Evolutionary conservation across 2,797 vertebrate species (phyloP).

Genomic region (Dipus sagitta): DNA sequence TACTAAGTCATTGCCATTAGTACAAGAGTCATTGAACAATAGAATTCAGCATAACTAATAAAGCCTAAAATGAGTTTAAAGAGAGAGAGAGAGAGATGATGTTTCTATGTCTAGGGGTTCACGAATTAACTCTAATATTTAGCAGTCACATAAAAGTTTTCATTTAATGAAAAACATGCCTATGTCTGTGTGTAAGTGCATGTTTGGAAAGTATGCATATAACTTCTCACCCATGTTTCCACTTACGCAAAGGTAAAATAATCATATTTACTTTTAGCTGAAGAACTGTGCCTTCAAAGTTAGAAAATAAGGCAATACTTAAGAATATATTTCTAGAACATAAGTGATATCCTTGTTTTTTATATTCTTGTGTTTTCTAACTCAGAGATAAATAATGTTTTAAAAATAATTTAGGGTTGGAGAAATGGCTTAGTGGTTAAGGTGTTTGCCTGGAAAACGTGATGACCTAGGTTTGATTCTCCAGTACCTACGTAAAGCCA

Average conservation of each 20-base stretch:
- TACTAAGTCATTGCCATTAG: conserved; percentile 22
- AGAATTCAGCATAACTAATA: conserved; percentile 11
- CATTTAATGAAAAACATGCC: background rate
- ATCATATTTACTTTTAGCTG: background rate
- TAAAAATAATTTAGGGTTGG: conserved; percentile 73
- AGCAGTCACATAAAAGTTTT: conserved; percentile 34
- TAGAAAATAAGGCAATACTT: conserved; percentile 52
- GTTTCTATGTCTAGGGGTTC: background rate
- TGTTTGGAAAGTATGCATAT: conserved; percentile 25
- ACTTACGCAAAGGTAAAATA: conserved; percentile 25
- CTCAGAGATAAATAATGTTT: conserved; percentile 66
- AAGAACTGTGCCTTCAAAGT: conserved; percentile 31
- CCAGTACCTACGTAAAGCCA: too few relatives aligned
- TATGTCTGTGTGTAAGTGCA: background rate
- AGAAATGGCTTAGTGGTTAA: background rate
- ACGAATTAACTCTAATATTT: conserved; percentile 39
- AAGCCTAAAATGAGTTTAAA: conserved; percentile 10
- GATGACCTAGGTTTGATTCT: too few relatives aligned
- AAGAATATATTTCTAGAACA: conserved; percentile 33
- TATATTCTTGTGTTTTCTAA: conserved; percentile 56
- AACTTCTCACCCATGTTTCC: conserved; percentile 31
- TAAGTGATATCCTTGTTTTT: background rate
- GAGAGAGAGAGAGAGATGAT: background rate
- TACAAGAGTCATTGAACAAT: conserved; percentile 45
- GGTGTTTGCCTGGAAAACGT: too few relatives aligned